Conservation (phyloP, 2,888 invertebrate species). For the Mesochorus sp. region DNA sequence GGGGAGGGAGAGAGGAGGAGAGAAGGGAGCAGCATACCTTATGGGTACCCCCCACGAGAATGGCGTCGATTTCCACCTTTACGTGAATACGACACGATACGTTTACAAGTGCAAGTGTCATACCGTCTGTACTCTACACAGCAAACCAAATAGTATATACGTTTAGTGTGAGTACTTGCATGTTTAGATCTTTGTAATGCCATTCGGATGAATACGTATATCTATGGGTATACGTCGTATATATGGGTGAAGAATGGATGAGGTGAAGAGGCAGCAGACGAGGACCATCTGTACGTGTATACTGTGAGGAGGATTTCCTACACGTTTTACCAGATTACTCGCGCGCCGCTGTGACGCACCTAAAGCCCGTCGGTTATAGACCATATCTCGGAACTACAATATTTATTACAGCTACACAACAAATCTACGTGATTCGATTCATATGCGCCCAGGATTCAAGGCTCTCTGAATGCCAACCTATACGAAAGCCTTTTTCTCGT, state of each 20-base stretch:
- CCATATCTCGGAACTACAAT: not conserved
- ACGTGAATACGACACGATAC: constrained; percentile 30
- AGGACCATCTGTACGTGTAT: constrained; percentile 16
- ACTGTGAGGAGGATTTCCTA: constrained; percentile 2
- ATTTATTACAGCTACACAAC: constrained; percentile 11
- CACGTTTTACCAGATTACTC: constrained; percentile 1
- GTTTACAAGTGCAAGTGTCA: constrained; percentile 27
- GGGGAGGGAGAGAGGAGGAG: not conserved
- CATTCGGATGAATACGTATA: constrained; percentile 7
- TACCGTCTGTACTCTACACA: constrained; percentile 20
- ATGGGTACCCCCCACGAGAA: constrained; percentile 51
- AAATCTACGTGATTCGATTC: constrained; percentile 13
- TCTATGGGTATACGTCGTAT: not conserved
- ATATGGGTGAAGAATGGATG: constrained; percentile 5
- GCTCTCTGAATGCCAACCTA: constrained; percentile 15
- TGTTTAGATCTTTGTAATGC: constrained; percentile 37
- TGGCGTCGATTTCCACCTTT: constrained; percentile 58
- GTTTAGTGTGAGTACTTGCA: not conserved
- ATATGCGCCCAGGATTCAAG: not conserved
- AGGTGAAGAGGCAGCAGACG: constrained; percentile 18
- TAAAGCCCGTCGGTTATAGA: constrained; percentile 26
- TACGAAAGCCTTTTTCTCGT: not conserved
- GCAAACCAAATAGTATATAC: constrained; percentile 7
- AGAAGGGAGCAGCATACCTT: constrained; percentile 50
- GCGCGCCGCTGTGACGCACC: not conserved